phyloP scores from a whole-genome alignment of 2,797 vertebrate species.

The Valencia hispanica region DNA sequence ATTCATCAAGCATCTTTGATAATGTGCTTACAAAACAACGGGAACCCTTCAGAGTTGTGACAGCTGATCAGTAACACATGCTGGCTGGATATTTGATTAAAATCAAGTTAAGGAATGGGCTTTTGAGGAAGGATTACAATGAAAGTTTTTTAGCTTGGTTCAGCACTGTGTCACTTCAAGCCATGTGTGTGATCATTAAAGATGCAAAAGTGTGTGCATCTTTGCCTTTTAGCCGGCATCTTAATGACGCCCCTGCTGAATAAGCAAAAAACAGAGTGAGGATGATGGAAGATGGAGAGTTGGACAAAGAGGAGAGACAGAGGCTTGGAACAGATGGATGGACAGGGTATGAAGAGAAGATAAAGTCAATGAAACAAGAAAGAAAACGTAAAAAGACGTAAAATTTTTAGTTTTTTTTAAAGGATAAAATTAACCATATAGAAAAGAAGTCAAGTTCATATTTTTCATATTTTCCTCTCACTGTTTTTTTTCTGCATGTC shows the following conservation, averaged over 20 bases:
- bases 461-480: constrained; percentile 10
- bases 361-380: background rate
- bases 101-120: constrained; percentile 22
- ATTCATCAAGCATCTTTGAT: constrained; percentile 3
- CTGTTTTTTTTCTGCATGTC: constrained; percentile 18
- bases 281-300: constrained; percentile 57
- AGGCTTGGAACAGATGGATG: background rate
- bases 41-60: constrained; percentile 8
- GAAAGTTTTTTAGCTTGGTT: constrained; percentile 63
- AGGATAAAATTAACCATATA: background rate
- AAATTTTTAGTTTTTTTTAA: too few relatives aligned
- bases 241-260: constrained; percentile 71
- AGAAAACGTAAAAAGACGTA: background rate
- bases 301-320: background rate
- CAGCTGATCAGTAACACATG: constrained; percentile 27
- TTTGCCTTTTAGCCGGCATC: constrained; percentile 57
- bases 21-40: constrained; percentile 22
- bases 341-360: background rate
- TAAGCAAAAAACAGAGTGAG: constrained; percentile 59
- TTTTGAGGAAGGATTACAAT: constrained; percentile 29
- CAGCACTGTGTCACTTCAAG: constrained; percentile 64
- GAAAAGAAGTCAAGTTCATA: background rate
- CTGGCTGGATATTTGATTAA: constrained; percentile 37
- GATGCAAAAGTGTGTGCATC: constrained; percentile 61
- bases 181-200: constrained; percentile 51